Evolutionary conservation across 2,888 invertebrate genomes (phyloP).

Genomic region (Cantharis flavilabris): DNA sequence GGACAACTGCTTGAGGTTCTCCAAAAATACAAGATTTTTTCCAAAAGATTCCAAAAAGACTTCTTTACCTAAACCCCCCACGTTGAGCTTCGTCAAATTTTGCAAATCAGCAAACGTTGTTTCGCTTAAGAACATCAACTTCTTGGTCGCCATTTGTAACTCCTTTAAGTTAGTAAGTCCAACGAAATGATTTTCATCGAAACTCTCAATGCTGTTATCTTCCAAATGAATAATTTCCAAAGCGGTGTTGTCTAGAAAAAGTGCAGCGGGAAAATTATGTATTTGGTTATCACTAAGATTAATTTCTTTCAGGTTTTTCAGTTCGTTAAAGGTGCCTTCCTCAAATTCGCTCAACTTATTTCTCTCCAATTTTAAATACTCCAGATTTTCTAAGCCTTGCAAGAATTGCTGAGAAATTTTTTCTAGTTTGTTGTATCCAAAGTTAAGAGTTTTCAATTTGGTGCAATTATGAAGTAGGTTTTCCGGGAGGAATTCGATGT

Average conservation of each 20-base stretch:
- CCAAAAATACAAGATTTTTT: neutral
- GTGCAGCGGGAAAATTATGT: neutral
- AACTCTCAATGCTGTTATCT: neutral
- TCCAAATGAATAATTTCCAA: neutral
- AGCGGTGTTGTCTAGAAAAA: neutral
- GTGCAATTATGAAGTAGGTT: neutral
- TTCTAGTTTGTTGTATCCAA: neutral
- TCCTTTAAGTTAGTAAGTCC: neutral
- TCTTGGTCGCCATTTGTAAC: neutral
- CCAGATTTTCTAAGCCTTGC: neutral
- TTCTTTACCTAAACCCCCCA: neutral
- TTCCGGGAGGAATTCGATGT: neutral
- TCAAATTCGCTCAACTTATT: neutral
- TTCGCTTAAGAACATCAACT: neutral
- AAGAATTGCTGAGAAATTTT: neutral
- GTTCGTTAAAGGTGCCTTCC: neutral
- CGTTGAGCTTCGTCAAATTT: neutral
- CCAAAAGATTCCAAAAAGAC: neutral
- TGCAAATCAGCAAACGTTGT: neutral
- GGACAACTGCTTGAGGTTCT: neutral
- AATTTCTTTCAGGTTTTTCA: neutral
- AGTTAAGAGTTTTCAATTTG: neutral
- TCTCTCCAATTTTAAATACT: neutral
- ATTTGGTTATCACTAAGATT: neutral
- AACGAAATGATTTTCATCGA: neutral